phyloP scores from a whole-genome alignment of 2,888 invertebrate genomes.

The Drosophila vallismaia region DNA sequence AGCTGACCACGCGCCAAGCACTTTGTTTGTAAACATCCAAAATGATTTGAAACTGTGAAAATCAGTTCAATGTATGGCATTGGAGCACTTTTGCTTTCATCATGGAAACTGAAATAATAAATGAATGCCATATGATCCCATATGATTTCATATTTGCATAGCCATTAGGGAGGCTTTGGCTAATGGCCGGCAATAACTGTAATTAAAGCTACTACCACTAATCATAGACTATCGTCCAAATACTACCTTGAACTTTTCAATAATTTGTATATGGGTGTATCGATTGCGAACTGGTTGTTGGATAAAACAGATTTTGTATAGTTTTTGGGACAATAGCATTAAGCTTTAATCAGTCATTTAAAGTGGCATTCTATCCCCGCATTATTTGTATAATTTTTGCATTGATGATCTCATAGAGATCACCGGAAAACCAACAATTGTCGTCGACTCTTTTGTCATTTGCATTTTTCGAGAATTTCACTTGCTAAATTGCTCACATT shows the following conservation, averaged over 20 bases:
- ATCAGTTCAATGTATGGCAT: constrained; percentile 43
- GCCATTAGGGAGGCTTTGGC: constrained; percentile 38
- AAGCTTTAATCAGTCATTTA: neutral
- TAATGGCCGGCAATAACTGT: constrained; percentile 49
- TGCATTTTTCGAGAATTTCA: constrained; percentile 35
- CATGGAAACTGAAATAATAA: constrained; percentile 13
- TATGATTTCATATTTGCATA: constrained; percentile 42
- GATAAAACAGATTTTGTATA: constrained; percentile 26
- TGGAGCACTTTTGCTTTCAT: constrained; percentile 68
- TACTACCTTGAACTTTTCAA: constrained; percentile 42
- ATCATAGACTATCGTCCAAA: constrained; percentile 7
- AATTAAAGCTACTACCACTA: constrained; percentile 44
- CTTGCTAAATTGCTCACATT: constrained; percentile 53
- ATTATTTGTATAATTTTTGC: constrained; percentile 23
- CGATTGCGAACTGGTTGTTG: neutral
- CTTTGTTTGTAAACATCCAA: constrained; percentile 72
- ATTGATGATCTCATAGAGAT: constrained; percentile 71
- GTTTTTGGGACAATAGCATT: constrained; percentile 8
- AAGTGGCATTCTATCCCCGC: neutral
- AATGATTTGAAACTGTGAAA: constrained; percentile 54
- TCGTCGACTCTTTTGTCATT: constrained; percentile 19
- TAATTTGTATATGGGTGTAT: neutral
- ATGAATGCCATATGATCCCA: neutral
- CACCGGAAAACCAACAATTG: constrained; percentile 38
- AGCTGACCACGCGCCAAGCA: constrained; percentile 54